These are phyloP conservation scores for Crocidura indochinensis DNA, from an alignment of 2,797 vertebrate species.

Conservation along the genomic window DNA sequence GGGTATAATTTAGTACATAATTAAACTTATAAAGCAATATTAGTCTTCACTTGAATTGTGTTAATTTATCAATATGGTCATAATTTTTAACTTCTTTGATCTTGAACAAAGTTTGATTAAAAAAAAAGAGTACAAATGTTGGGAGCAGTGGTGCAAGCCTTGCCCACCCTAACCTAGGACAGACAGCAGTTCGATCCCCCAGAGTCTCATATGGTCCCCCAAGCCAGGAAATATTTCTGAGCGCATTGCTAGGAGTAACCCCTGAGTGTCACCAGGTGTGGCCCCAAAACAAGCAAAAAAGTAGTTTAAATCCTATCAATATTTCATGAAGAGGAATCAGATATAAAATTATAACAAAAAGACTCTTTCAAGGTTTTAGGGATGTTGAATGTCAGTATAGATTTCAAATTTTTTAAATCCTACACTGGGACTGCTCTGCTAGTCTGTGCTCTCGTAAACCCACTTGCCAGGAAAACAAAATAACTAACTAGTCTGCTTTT, in stretches of 20 bases:
- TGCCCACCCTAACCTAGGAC: too few species aligned
- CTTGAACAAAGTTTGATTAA: neutral
- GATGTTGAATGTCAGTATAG: neutral
- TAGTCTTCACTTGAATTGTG: neutral
- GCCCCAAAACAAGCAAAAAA: neutral
- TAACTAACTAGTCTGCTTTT: neutral
- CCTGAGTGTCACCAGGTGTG: too few species aligned
- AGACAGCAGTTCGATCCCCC: too few species aligned
- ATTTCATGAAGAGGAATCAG: neutral
- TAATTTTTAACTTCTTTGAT: neutral
- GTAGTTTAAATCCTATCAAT: neutral
- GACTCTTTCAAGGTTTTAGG: neutral
- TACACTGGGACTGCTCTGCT: neutral
- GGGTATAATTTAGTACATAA: neutral
- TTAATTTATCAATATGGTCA: conserved; percentile 53
- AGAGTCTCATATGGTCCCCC: too few species aligned
- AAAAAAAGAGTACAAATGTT: neutral
- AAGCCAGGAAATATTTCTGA: too few species aligned
- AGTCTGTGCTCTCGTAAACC: neutral
- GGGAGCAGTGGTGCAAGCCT: too few species aligned
- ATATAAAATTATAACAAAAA: neutral
- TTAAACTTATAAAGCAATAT: conserved; percentile 24
- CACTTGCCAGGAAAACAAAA: neutral
- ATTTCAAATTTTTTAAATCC: neutral
- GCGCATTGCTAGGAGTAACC: too few species aligned